Evolutionary conservation across 2,888 invertebrate species (phyloP).

Genomic region (Plutella xylostella): DNA sequence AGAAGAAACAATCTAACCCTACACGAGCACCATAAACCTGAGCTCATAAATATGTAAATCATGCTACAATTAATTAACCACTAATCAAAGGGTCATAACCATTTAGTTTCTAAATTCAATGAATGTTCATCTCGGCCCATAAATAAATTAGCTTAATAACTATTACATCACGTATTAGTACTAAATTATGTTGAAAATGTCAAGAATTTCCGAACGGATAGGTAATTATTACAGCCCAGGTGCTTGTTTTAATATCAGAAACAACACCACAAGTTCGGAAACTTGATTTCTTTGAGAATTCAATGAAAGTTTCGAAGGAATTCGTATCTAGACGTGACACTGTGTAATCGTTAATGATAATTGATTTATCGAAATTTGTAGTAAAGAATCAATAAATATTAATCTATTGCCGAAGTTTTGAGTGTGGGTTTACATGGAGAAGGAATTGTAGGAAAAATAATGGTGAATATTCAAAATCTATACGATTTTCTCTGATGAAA

Average conservation of each 20-base stretch:
- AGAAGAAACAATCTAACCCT: no score
- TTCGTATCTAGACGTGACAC: conserved; percentile 8
- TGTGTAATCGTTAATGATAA: conserved; percentile 54
- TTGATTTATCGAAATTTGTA: conserved; percentile 57
- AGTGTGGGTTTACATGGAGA: background rate
- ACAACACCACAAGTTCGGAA: background rate
- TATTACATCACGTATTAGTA: background rate
- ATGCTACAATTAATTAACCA: no score
- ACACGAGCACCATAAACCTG: no score
- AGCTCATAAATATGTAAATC: no score
- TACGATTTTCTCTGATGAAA: no score
- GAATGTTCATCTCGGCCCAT: background rate
- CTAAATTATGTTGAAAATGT: background rate
- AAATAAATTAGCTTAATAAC: conserved; percentile 1
- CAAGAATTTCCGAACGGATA: background rate
- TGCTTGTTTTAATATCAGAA: background rate
- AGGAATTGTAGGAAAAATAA: no score
- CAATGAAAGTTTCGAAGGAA: conserved; percentile 3
- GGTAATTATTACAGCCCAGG: background rate
- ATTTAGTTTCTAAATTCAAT: background rate
- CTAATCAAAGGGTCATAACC: background rate
- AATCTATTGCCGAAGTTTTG: background rate
- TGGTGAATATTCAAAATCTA: no score
- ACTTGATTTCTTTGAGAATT: background rate
- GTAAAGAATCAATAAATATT: conserved; percentile 34